Evolutionary conservation across 2,797 vertebrate genomes (phyloP).

Genomic region (Carapus acus): DNA sequence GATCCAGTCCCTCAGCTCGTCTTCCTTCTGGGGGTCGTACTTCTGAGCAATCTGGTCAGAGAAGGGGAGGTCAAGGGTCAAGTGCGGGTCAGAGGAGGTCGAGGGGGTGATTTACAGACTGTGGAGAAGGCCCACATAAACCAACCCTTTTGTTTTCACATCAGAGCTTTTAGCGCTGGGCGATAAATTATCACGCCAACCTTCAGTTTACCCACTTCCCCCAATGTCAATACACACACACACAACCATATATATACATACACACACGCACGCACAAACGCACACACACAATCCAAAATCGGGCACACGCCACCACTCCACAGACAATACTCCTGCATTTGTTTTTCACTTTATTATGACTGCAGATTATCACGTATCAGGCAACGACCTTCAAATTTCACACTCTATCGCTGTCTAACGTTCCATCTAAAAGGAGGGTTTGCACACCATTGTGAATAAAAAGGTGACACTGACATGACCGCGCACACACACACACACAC

Average conservation of each 20-base stretch:
- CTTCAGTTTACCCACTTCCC: not conserved
- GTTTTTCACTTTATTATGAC: slow-evolving; percentile 19
- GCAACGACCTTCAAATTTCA: slow-evolving; percentile 9
- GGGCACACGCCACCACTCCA: no score
- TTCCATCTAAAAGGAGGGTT: slow-evolving; percentile 16
- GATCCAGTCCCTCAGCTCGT: slow-evolving; percentile 85
- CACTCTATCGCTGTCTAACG: not conserved
- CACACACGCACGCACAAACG: not conserved
- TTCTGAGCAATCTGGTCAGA: slow-evolving; percentile 83
- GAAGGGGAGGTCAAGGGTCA: slow-evolving; percentile 24
- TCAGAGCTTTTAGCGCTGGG: not conserved
- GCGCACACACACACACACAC: slow-evolving; percentile 1
- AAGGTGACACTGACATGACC: slow-evolving; percentile 25
- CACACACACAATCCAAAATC: not conserved
- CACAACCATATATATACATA: no score
- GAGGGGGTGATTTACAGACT: not conserved
- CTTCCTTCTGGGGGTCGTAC: slow-evolving; percentile 87
- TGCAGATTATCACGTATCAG: slow-evolving; percentile 24
- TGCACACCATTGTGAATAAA: slow-evolving; percentile 8
- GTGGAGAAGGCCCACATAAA: no score
- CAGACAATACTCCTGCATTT: no score
- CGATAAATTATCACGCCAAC: not conserved
- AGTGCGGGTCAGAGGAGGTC: not conserved
- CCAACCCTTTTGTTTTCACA: no score
- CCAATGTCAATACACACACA: no score